Base-by-base conservation (phyloP, 2,888 invertebrate species). In the Philopedon plagiatum region DNA sequence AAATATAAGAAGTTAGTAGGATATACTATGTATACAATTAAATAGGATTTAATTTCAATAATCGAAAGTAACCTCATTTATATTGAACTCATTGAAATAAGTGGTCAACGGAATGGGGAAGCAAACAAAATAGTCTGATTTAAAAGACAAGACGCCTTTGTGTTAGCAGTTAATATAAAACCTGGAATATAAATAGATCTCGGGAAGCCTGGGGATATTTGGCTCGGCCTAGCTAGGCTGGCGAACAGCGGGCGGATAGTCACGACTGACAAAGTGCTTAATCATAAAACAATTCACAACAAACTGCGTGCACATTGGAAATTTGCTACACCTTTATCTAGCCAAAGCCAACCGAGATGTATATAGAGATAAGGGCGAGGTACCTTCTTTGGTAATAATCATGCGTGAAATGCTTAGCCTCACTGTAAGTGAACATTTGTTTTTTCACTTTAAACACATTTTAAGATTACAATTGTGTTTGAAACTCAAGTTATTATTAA, bases 201-300 rank as follows among this genome's bases (percentile, higher is more conserved):
- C 76, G 75, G 76, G 78, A 76, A 74, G 78, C 79, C 78, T 39
- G 69, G 75, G 80, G 78, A 74, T 75, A 78, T 78, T 79, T 77
- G 78, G 77, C 77, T 74, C 75, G 76, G 73, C 75, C 78, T 75
- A 69, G 65, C 74, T 73, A 60, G 68, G 46, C 51, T 63, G 63
- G 70, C 41, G 56, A 62, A 71, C 72, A 71, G 64, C 76, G 71
- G 76, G 75, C 76, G 77, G 76, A 79, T 71, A 78, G 80, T 81
- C 81, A 81, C 81, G 80, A 81, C 79, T 76, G 77, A 77, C 78
- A 78, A 79, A 80, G 80, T 78, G 79, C 80, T 81, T 81, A 81
- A 80, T 81, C 79, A 81, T 80, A 78, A 81, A 81, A 80, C 80
- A 81, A 81, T 81, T 80, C 80, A 77, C 76, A 69, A 71, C 62